phyloP scores from a whole-genome alignment of 2,888 invertebrate genomes.

The Myathropa florea region DNA sequence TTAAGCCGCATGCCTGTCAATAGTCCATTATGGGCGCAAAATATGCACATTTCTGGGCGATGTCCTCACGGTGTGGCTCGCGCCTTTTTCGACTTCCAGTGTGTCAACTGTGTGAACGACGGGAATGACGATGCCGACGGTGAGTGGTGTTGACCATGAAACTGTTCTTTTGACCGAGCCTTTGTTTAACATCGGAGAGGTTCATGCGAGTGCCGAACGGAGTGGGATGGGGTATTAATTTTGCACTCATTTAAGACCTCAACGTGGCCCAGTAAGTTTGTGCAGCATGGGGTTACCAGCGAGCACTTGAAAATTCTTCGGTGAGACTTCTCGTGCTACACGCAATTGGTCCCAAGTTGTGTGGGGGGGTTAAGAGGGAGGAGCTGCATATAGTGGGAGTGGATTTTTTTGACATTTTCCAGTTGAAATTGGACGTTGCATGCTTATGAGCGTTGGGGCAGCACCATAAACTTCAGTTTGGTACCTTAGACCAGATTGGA shows the following conservation, averaged over 20 bases:
- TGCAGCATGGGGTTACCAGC: slow-evolving; percentile 2
- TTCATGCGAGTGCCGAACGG: not conserved
- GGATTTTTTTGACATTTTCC: slow-evolving; percentile 51
- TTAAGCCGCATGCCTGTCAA: slow-evolving; percentile 66
- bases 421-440: slow-evolving; percentile 53
- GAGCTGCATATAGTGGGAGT: slow-evolving; percentile 16
- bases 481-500: not conserved
- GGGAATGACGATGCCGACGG: slow-evolving; percentile 5
- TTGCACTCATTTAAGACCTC: slow-evolving; percentile 62
- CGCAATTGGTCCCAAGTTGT: slow-evolving; percentile 38
- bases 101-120: slow-evolving; percentile 3
- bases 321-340: slow-evolving; percentile 59
- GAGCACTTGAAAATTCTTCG: slow-evolving; percentile 52
- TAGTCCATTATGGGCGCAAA: slow-evolving; percentile 62
- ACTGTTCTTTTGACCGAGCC: slow-evolving; percentile 35
- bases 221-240: slow-evolving; percentile 44
- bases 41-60: slow-evolving; percentile 55
- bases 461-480: slow-evolving; percentile 1
- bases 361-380: not conserved
- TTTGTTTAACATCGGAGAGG: slow-evolving; percentile 41
- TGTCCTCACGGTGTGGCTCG: slow-evolving; percentile 20
- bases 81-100: not conserved
- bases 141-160: slow-evolving; percentile 59
- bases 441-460: slow-evolving; percentile 18
- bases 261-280: slow-evolving; percentile 21